phyloP scores from a whole-genome alignment of 2,797 vertebrate genomes.

The Florisuga fusca region DNA sequence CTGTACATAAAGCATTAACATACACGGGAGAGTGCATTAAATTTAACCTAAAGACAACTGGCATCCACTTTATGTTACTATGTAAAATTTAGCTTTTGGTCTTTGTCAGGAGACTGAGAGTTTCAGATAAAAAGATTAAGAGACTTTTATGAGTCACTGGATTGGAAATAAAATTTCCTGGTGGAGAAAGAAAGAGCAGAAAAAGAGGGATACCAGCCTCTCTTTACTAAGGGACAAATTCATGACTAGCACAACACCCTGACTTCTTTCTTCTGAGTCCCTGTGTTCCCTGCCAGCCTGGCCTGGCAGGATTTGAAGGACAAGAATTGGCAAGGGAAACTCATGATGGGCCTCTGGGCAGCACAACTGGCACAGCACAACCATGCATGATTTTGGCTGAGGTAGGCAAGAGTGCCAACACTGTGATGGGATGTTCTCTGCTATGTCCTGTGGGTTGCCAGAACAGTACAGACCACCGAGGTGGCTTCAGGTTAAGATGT shows the following conservation, averaged over 20 bases:
- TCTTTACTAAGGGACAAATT: background rate
- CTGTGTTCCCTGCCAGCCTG: background rate
- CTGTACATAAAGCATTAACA: conserved; percentile 21
- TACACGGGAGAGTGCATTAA: background rate
- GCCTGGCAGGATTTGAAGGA: background rate
- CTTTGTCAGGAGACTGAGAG: background rate
- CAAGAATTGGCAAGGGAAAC: background rate
- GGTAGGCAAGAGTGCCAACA: background rate
- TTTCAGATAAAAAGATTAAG: background rate
- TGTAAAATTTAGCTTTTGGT: conserved; percentile 49
- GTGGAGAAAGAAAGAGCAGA: background rate
- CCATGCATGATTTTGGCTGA: background rate
- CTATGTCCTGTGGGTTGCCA: background rate
- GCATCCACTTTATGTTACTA: conserved; percentile 7
- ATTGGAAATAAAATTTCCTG: background rate
- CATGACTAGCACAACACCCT: background rate
- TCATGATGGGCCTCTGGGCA: background rate
- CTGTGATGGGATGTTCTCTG: background rate
- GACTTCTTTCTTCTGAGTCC: background rate
- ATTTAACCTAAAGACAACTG: conserved; percentile 21
- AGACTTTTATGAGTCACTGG: background rate
- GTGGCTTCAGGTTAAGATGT: background rate
- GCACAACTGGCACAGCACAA: background rate
- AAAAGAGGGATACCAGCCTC: background rate
- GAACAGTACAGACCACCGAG: background rate